Percentiles rank a stretch among this genome's conserved stretches.
Evolutionary conservation across 2,888 invertebrate species (phyloP).

Genomic region (Eudemis profundana): DNA sequence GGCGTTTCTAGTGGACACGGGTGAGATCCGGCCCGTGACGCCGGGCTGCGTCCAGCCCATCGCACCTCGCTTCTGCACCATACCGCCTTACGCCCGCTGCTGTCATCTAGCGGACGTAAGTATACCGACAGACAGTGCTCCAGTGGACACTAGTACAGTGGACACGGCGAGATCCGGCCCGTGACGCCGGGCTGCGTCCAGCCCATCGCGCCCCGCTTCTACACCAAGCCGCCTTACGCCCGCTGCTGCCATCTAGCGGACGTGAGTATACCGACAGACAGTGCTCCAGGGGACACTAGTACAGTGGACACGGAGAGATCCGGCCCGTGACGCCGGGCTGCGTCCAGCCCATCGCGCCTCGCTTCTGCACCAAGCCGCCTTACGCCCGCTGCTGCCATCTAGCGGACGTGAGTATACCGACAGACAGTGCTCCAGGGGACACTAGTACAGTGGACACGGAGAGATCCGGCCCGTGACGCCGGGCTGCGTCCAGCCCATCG

Average conservation of each 20-base stretch:
- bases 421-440: no score
- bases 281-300: no score
- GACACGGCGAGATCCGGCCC: slow-evolving; percentile 62
- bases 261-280: slow-evolving; percentile 57
- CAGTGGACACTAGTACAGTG: no score
- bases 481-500: background rate
- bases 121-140: slow-evolving; percentile 27
- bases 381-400: background rate
- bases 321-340: background rate
- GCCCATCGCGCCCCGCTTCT: slow-evolving; percentile 63
- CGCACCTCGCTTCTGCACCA: slow-evolving; percentile 56
- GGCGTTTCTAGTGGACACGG: slow-evolving; percentile 72
- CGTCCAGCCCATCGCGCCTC: background rate
- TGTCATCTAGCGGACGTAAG: slow-evolving; percentile 77
- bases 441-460: background rate
- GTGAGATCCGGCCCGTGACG: slow-evolving; percentile 59
- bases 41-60: slow-evolving; percentile 60
- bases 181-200: slow-evolving; percentile 54
- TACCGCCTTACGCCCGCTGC: slow-evolving; percentile 71
- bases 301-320: background rate
- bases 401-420: background rate
- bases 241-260: slow-evolving; percentile 77
- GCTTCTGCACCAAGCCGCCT: background rate
- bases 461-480: background rate
- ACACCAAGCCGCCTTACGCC: slow-evolving; percentile 65